phyloP scores from a whole-genome alignment of 1,140 invertebrate species.

The Meloidogyne floridensis region DNA sequence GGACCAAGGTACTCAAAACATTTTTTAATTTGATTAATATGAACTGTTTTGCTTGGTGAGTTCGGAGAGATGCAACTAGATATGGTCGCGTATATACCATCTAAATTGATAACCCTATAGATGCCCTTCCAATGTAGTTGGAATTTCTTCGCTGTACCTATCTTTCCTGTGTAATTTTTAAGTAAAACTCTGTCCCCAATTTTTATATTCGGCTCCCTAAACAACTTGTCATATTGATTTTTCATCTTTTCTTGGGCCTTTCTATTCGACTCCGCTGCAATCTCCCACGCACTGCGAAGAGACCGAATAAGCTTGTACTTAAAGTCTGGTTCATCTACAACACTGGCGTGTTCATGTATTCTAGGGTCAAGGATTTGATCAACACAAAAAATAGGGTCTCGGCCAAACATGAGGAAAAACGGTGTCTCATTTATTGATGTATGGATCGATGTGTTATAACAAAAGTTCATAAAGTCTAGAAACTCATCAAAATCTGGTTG shows the following conservation, averaged over 20 bases:
- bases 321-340: neutral
- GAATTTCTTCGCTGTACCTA: neutral
- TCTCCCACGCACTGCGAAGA: neutral
- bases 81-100: slow-evolving; percentile 24
- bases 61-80: neutral
- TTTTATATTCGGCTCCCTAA: neutral
- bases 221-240: neutral
- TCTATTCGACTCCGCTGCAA: neutral
- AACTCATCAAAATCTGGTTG: slow-evolving; percentile 9
- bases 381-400: slow-evolving; percentile 7
- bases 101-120: neutral
- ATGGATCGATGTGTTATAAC: slow-evolving; percentile 5
- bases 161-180: neutral
- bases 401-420: neutral
- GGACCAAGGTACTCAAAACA: slow-evolving; percentile 24
- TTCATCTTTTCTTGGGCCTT: neutral
- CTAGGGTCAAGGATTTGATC: slow-evolving; percentile 7
- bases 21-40: slow-evolving; percentile 35
- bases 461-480: neutral
- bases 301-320: neutral
- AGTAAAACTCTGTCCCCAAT: neutral
- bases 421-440: neutral
- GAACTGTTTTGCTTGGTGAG: slow-evolving; percentile 25
- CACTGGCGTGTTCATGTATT: neutral
- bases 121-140: neutral